A percentile compares a stretch with the other conserved stretches of the same genome.
Evolutionary conservation across 2,113 vertebrate genomes (phyloP).

Genomic region (Cygnus atratus): DNA sequence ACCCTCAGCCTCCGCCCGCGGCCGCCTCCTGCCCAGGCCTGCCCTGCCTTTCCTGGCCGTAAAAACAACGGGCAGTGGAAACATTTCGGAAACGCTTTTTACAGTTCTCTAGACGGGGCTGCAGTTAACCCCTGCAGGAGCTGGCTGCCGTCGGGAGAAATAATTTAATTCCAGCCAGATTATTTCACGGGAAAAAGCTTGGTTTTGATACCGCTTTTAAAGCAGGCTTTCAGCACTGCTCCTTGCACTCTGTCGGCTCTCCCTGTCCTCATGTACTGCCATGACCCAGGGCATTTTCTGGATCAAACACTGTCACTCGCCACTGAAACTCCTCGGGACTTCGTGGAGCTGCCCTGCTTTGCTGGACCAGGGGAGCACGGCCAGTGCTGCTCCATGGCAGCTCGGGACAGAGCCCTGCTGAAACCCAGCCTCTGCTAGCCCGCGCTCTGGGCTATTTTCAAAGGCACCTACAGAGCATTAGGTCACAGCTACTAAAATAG

Average conservation of each 20-base stretch:
- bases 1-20: background rate
- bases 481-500: slow-evolving; percentile 45
- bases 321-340: background rate
- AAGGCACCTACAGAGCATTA: slow-evolving; percentile 38
- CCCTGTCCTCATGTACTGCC: background rate
- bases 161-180: background rate
- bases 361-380: too few species aligned
- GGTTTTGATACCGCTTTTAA: slow-evolving; percentile 6
- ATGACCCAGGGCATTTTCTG: fast-evolving
- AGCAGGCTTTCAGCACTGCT: background rate
- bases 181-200: slow-evolving; percentile 25
- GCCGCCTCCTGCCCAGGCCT: slow-evolving; percentile 31
- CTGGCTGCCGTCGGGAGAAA: slow-evolving; percentile 34
- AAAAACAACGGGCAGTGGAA: slow-evolving; percentile 55
- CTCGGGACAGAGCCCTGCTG: background rate
- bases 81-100: slow-evolving; percentile 63
- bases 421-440: background rate
- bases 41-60: slow-evolving; percentile 56
- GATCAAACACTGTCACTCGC: fast-evolving
- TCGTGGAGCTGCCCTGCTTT: background rate
- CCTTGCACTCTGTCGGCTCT: background rate
- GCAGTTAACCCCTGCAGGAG: slow-evolving; percentile 51
- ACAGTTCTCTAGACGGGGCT: slow-evolving; percentile 22
- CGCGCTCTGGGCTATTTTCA: background rate
- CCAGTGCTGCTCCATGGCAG: fast-evolving